Conservation (phyloP, 1,140 invertebrate genomes). For the Drosophila nasuta region DNA sequence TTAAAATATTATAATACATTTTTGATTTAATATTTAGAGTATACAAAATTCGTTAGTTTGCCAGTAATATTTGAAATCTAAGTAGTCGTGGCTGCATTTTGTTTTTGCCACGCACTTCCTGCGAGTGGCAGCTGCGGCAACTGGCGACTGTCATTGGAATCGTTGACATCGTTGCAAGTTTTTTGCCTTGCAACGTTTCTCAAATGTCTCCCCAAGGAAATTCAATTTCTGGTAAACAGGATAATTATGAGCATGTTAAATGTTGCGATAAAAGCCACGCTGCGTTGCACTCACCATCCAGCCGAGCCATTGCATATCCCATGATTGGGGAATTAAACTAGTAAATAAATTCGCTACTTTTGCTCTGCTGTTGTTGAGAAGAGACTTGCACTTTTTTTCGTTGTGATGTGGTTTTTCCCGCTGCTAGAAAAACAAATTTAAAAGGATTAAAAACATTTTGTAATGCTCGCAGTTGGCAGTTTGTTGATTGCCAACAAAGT, state of each 20-base stretch:
- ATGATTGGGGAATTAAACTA: constrained; percentile 80
- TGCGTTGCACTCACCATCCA: constrained; percentile 63
- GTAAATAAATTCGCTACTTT: constrained; percentile 65
- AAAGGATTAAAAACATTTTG: constrained; percentile 72
- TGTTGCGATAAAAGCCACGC: constrained; percentile 84
- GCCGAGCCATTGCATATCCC: constrained; percentile 36
- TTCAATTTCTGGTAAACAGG: constrained; percentile 84
- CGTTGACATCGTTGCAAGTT: constrained; percentile 64
- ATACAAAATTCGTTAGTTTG: background rate
- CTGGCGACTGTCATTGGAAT: constrained; percentile 53
- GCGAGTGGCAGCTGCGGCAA: constrained; percentile 32
- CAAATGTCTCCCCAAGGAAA: constrained; percentile 70
- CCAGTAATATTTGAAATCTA: constrained; percentile 3
- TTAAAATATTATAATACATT: background rate
- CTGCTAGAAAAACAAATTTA: constrained; percentile 66
- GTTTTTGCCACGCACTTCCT: constrained; percentile 53
- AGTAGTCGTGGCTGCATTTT: constrained; percentile 54
- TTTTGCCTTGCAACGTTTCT: constrained; percentile 55
- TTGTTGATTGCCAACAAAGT: constrained; percentile 49
- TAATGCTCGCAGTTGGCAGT: constrained; percentile 45
- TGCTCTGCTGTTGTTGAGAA: background rate
- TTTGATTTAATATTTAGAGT: constrained; percentile 4
- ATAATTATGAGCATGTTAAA: constrained; percentile 85
- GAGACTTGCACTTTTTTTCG: constrained; percentile 37
- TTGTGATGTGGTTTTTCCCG: constrained; percentile 50